Percentiles rank a stretch among this genome's conserved stretches.
Evolutionary conservation across 1,140 invertebrate species (phyloP).

Genomic region (Drosophila tristis): DNA sequence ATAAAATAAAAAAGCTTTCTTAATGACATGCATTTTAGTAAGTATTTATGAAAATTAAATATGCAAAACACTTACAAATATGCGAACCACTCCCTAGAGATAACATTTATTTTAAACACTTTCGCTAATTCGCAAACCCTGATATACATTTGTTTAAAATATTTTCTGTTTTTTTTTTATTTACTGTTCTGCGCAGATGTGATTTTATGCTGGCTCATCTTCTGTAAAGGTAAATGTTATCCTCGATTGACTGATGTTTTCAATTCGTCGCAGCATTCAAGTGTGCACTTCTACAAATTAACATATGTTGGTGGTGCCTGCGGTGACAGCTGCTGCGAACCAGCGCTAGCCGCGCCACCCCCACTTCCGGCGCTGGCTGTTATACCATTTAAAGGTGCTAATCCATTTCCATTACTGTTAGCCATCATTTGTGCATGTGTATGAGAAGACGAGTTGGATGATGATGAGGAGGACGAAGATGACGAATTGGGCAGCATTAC

Average conservation of each 20-base stretch:
- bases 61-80: no score
- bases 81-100: no score
- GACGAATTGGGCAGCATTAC: constrained; percentile 78
- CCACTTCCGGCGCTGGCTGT: constrained; percentile 86
- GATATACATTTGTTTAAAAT: constrained; percentile 28
- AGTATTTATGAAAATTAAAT: no score
- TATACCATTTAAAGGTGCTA: constrained; percentile 54
- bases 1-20: no score
- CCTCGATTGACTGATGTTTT: constrained; percentile 33
- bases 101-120: not conserved
- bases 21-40: no score
- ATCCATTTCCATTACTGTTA: constrained; percentile 61
- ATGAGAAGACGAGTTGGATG: constrained; percentile 81
- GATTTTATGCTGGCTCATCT: constrained; percentile 17
- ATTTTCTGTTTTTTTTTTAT: constrained; percentile 38
- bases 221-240: constrained; percentile 26
- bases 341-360: constrained; percentile 80
- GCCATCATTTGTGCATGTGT: constrained; percentile 76
- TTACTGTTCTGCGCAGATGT: constrained; percentile 49
- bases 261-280: constrained; percentile 4
- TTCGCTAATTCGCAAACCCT: constrained; percentile 19
- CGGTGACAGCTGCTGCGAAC: constrained; percentile 90
- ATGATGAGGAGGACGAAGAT: constrained; percentile 80
- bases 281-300: constrained; percentile 88
- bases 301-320: constrained; percentile 95